Evolutionary conservation across 2,797 vertebrate species (phyloP), one percentile per base, ranked within the genome.

Genomic region (Centroberyx gerrardi): DNA sequence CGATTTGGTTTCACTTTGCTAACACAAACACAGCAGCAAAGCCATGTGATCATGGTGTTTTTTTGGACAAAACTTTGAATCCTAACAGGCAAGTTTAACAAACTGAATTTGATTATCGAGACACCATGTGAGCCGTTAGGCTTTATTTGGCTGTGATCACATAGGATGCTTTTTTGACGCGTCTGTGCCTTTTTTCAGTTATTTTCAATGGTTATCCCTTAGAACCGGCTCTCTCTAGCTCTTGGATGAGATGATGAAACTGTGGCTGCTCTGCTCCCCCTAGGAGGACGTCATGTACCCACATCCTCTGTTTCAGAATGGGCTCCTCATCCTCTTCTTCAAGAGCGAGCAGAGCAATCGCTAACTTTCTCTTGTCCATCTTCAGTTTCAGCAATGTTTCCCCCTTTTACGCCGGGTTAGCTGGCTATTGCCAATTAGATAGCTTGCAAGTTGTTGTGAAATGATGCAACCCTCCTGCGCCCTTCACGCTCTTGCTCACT

Each of bases 371-470:
- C 77, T 73, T 82, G 59, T 80, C 79, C 64, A 7, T 75, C 84
- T 82, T 72, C 68, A 72, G n/a, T 85, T 80, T 72, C 18, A 58
- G 67, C 62, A 63, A 54, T 64, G 51, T 31, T 60, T 80, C 62
- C 67, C 67, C 56, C 9, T 74, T 84, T 69, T 60, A 38, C 81
- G 76, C 46, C 52, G 8, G n/a, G 52, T 78, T 69, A 29, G 48
- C 52, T 52, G 70, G 46, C 71, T 83, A 73, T 51, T 5, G 68
- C 82, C 55, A 58, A 15, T 36, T 42, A 55, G 61, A 70, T 78
- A 5, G 76, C 83, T 84, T 81, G 68, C 66, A 70, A 72, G 78
- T 31, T 54, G 22, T 44, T 81, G 79, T 90, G 79, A 85, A 85
- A 89, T 13, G 66, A 54, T 69, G 56, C 71, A 67, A 76, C 2